Percentiles rank a stretch among this genome's conserved stretches.
Evolutionary conservation across 2,888 invertebrate genomes (phyloP).

Genomic region (Nematopogon swammerdamellus): DNA sequence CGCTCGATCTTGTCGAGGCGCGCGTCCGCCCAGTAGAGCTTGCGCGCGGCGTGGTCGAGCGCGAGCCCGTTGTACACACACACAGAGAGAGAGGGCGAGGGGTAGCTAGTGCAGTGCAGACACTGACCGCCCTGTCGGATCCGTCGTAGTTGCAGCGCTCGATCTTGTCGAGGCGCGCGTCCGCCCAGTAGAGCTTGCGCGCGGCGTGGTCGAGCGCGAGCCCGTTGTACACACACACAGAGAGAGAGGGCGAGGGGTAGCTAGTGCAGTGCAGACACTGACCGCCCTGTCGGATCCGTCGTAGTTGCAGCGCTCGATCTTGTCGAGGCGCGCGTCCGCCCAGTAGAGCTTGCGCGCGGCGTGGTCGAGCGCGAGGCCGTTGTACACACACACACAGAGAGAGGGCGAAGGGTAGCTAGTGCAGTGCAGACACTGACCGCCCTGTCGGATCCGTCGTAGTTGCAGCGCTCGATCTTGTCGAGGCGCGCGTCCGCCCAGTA

Average conservation of each 20-base stretch:
- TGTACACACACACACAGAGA: no score
- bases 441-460: conserved; percentile 78
- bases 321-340: conserved; percentile 82
- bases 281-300: conserved; percentile 69
- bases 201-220: conserved; percentile 73
- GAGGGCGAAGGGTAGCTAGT: conserved; percentile 7
- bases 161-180: conserved; percentile 81
- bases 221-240: no score
- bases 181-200: conserved; percentile 80
- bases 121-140: conserved; percentile 58
- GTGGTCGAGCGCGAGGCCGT: conserved; percentile 77
- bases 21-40: conserved; percentile 85
- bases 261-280: no score
- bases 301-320: conserved; percentile 77
- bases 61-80: conserved; percentile 80
- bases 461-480: conserved; percentile 79
- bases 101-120: no score
- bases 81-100: background rate
- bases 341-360: conserved; percentile 74
- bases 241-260: conserved; percentile 8
- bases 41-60: conserved; percentile 69
- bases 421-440: background rate
- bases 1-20: conserved; percentile 81
- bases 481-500: conserved; percentile 86
- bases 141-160: conserved; percentile 82